Conservation (phyloP, 1,140 invertebrate species). For the Heterodera schachtii region DNA sequence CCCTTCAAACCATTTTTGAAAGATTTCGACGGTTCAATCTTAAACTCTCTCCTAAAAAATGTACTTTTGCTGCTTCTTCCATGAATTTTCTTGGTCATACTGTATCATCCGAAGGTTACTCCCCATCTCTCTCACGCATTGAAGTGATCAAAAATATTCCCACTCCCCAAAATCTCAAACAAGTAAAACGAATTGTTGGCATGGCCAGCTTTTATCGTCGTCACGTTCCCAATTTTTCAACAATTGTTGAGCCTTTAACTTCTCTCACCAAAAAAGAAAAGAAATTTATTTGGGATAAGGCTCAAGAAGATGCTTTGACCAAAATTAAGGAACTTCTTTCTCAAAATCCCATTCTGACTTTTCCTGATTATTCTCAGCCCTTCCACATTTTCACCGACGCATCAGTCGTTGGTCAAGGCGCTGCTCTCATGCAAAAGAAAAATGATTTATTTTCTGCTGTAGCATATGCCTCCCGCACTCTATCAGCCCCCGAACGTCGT, state of each 20-base stretch:
- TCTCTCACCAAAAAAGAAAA: slow-evolving; percentile 27
- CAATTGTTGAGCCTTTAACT: slow-evolving; percentile 34
- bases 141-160: slow-evolving; percentile 57
- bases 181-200: slow-evolving; percentile 60
- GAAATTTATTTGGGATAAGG: slow-evolving; percentile 23
- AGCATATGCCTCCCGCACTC: slow-evolving; percentile 28
- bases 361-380: slow-evolving; percentile 31
- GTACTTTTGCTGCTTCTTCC: slow-evolving; percentile 31
- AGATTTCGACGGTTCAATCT: slow-evolving; percentile 27
- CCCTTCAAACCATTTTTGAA: slow-evolving; percentile 27
- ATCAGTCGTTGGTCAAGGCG: slow-evolving; percentile 21
- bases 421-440: slow-evolving; percentile 28
- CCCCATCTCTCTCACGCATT: slow-evolving; percentile 55
- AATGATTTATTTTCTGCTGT: slow-evolving; percentile 20
- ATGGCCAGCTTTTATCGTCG: slow-evolving; percentile 31
- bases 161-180: slow-evolving; percentile 52
- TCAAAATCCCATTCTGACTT: slow-evolving; percentile 28
- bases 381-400: slow-evolving; percentile 41
- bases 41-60: slow-evolving; percentile 37
- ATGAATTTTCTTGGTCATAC: slow-evolving; percentile 59
- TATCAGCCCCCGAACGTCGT: slow-evolving; percentile 10
- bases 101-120: slow-evolving; percentile 52
- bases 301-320: slow-evolving; percentile 31
- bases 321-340: slow-evolving; percentile 18
- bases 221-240: slow-evolving; percentile 17